Conservation (phyloP, 2,888 invertebrate genomes). For the Rhagonycha lutea region DNA sequence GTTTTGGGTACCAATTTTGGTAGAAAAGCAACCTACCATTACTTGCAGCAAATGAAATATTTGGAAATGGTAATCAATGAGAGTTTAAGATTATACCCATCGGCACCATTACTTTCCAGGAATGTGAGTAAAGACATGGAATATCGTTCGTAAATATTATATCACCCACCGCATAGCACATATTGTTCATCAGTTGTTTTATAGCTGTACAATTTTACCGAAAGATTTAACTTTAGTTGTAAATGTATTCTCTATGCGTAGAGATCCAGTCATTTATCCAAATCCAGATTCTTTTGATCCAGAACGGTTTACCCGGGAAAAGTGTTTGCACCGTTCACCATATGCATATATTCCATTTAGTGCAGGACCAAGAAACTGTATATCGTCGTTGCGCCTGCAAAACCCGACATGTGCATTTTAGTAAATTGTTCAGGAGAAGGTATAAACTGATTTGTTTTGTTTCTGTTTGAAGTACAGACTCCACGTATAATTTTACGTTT, state of each 20-base stretch:
- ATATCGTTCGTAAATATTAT: background rate
- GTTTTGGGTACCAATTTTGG: conserved; percentile 42
- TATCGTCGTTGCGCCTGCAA: too few species aligned
- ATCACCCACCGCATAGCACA: background rate
- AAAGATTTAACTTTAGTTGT: conserved; percentile 53
- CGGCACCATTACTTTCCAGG: conserved; percentile 55
- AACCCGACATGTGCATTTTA: too few species aligned
- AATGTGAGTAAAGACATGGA: background rate
- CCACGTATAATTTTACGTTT: too few species aligned
- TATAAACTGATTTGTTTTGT: too few species aligned
- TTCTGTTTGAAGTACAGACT: too few species aligned
- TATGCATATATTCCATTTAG: conserved; percentile 66
- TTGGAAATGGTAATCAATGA: conserved; percentile 59
- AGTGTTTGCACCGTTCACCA: conserved; percentile 50
- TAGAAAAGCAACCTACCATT: conserved; percentile 40
- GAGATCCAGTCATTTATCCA: conserved; percentile 57
- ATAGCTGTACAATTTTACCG: conserved; percentile 38
- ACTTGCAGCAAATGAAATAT: conserved; percentile 59
- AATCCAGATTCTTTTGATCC: conserved; percentile 61
- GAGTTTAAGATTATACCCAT: conserved; percentile 56
- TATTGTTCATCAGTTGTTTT: background rate
- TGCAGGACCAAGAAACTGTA: conserved; percentile 68
- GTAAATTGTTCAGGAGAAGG: too few species aligned
- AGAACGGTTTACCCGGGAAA: conserved; percentile 57
- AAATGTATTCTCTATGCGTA: conserved; percentile 56